phyloP scores from a whole-genome alignment of 2,113 vertebrate species.

The Galbula dea region DNA sequence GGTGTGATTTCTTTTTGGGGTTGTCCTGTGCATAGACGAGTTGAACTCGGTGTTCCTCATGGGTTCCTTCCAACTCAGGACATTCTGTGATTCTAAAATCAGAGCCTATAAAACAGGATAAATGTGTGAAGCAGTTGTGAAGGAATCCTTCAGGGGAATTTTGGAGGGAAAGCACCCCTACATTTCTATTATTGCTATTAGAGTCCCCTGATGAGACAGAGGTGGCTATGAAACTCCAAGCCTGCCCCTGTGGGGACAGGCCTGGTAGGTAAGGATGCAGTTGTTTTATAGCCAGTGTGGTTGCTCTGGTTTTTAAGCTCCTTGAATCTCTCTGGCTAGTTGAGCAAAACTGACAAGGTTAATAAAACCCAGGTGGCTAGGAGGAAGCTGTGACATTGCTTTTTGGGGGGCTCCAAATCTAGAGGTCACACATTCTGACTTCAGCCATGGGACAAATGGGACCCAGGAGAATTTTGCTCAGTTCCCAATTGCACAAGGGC shows the following conservation, averaged over 20 bases:
- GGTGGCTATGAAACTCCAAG: background rate
- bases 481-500: background rate
- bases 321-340: background rate
- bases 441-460: background rate
- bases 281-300: background rate
- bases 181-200: background rate
- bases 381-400: background rate
- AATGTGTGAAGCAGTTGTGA: background rate
- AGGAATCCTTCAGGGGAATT: background rate
- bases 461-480: background rate
- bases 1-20: too few relatives aligned
- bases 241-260: background rate
- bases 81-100: too few relatives aligned
- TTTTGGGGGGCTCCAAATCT: background rate
- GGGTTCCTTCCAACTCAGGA: too few relatives aligned
- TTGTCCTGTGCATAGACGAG: too few relatives aligned
- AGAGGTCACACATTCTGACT: background rate
- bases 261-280: background rate
- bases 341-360: background rate
- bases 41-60: too few relatives aligned
- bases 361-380: background rate
- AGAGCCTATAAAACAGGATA: background rate
- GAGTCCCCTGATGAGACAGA: background rate
- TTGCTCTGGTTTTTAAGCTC: background rate
- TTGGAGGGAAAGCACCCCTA: rapidly evolving